Conservation (phyloP, 2,888 invertebrate genomes). For the Xanthorhoe designata region DNA sequence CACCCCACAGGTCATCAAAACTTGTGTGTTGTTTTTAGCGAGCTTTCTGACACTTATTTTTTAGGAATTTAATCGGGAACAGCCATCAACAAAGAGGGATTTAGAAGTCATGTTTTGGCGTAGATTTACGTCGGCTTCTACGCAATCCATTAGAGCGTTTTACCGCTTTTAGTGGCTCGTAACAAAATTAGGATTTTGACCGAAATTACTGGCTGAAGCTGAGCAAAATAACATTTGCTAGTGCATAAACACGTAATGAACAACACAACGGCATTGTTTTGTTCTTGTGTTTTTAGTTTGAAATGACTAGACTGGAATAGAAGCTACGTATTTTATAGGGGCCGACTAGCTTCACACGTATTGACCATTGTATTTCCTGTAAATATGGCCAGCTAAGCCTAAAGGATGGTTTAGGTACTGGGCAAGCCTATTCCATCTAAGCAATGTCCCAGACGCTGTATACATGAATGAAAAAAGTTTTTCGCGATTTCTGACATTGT, state of each 20-base stretch:
- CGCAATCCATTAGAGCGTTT: constrained; percentile 56
- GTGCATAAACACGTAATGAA: constrained; percentile 24
- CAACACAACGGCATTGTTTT: not conserved
- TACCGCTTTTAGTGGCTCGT: constrained; percentile 48
- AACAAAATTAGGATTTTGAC: constrained; percentile 41
- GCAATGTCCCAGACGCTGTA: no score
- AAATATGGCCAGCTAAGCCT: no score
- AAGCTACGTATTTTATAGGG: no score
- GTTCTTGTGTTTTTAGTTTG: constrained; percentile 2
- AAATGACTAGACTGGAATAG: not conserved
- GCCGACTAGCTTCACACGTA: no score
- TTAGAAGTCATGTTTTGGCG: constrained; percentile 46
- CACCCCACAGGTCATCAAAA: no score
- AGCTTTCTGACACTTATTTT: not conserved
- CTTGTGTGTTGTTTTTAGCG: no score
- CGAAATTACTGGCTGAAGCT: constrained; percentile 29
- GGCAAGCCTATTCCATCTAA: no score
- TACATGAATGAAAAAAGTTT: no score
- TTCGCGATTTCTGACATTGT: no score
- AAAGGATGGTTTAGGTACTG: not conserved
- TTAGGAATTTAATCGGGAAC: constrained; percentile 21
- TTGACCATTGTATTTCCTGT: no score
- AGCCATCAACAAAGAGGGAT: constrained; percentile 43
- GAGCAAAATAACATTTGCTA: constrained; percentile 21
- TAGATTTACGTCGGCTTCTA: constrained; percentile 51